Base-by-base conservation (phyloP, 2,888 invertebrate species). In the Pseudococcus jackbeardsleyi region DNA sequence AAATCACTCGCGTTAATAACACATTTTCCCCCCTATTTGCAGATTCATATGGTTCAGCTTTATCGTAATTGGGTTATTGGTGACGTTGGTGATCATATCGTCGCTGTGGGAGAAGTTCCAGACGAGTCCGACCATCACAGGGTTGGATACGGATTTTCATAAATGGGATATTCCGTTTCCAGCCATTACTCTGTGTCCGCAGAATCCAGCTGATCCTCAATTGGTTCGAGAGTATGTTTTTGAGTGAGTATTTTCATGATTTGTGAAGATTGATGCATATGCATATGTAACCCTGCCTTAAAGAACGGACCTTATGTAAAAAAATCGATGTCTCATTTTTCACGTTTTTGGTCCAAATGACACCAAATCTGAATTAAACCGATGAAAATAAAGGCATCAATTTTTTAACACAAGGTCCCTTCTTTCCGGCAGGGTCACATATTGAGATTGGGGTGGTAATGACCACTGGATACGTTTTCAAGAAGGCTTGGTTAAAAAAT, bases 11-110 rank as follows among this genome's bases (percentile, higher is more conserved):
- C n/a, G 33, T 46, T 2, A 42, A 72, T 42, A n/a, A 46, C 17
- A 12, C 15, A 64, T 68, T 68, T 42, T 7, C 54, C 88, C 84
- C 54, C n/a, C 19, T 4, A 59, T 82, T 33, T 33, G 59, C 91
- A 96, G 96, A 91, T 94, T 96, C 90, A 94, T 95, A 93, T 96
- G 96, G 96, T 95, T 96, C 91, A 93, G 94, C 90, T 95, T 95
- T 90, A 95, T 95, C 9, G 92, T 93, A 84, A 91, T 92, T 72
- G 95, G 96, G 0, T 93, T 95, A 0, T 93, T 95, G 0, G 94
- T 95, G 0, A 95, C 95, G 0, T 93, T 94, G 89, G 94, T 95
- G 72, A 96, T 96, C 89, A 96, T 96, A 86, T 93, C 94, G 82
- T 95, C 95, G 90, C 92, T 96, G 48, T 95, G 96, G 96, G 94